phyloP scores from a whole-genome alignment of 2,888 invertebrate species.

The Icerya purchasi region DNA sequence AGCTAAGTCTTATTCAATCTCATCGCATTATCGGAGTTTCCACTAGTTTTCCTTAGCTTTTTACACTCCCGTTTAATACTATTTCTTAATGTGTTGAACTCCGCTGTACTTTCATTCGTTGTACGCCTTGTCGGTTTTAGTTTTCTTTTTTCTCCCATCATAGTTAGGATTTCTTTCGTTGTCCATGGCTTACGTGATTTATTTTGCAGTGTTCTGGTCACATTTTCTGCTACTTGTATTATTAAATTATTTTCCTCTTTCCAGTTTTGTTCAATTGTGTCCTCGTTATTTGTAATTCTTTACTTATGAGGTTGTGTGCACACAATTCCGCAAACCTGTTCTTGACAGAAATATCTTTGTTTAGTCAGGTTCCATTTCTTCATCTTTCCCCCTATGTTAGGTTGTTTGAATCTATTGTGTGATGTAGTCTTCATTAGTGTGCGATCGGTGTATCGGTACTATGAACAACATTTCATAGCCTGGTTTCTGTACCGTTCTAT shows the following conservation, averaged over 20 bases:
- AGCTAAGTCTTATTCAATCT: neutral
- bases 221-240: neutral
- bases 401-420: neutral
- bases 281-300: neutral
- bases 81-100: neutral
- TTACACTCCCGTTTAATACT: neutral
- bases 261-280: neutral
- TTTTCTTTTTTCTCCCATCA: neutral
- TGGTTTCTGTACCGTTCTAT: neutral
- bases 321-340: neutral
- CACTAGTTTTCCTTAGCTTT: neutral
- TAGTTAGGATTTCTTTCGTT: neutral
- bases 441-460: neutral
- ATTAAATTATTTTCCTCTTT: neutral
- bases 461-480: neutral
- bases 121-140: neutral
- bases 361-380: neutral
- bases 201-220: neutral
- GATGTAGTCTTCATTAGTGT: neutral
- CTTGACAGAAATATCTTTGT: neutral
- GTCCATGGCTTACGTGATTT: neutral
- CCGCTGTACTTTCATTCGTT: neutral
- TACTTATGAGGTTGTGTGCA: neutral
- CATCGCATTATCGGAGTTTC: no score
- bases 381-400: neutral